Base-by-base conservation (phyloP, 2,888 invertebrate genomes). In the Eledone cirrhosa region DNA sequence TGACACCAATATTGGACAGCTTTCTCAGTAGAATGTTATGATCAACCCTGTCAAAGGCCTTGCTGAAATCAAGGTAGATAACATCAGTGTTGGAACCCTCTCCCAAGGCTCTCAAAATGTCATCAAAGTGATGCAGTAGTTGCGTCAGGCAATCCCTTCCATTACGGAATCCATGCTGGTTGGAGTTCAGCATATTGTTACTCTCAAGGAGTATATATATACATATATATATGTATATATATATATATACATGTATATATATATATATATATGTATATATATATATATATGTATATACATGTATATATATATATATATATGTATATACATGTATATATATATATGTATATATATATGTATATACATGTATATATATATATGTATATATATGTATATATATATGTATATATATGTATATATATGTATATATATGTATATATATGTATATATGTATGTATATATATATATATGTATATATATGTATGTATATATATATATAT, bases 221-320 rank as follows among this genome's bases (percentile, higher is more conserved):
- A 67, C 19, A 8, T 67, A 29, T 27, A 2, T 27, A 67, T 29
- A 67, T 3, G 19, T 5, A 65, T 19, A 67, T 19, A 7, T 24
- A 65, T 24, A 24, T 24, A 65, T 24, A 2, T 1, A 65, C 29
- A 65, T 5, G 1, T 2, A n/a, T 24, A 24, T 24, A 24, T 65
- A 24, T 65, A 65, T 65, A 65, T 65, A 65, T 24, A 65, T 65
- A 65, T 65, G 29, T 65, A 65, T 65, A 24, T 65, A 24, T 65
- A 65, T 65, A 65, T 65, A 65, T 24, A 24, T 24, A 65, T 65
- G 14, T 65, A 65, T 65, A 65, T 65, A 65, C 29, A 65, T 65
- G 29, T 24, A 65, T 65, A 65, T 65, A 65, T 65, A 65, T 65
- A 65, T 65, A 65, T 65, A 27, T 24, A 24, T 65, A 5, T 7